Base-by-base conservation (phyloP, 1,140 invertebrate species). In the Harpegnathos saltator region DNA sequence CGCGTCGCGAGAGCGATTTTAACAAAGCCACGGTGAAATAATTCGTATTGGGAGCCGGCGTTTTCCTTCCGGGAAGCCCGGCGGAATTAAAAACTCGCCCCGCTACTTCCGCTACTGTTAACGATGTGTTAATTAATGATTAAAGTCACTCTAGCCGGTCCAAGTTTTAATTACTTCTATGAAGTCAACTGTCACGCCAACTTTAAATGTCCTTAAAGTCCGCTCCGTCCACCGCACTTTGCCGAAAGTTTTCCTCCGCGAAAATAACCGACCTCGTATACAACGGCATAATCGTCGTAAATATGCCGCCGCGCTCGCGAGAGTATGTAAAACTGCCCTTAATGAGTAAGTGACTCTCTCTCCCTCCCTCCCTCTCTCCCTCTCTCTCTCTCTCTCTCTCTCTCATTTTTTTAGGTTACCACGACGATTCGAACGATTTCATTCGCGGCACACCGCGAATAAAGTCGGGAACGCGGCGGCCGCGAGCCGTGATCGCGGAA, bases 111-210 rank as follows among this genome's bases (percentile, higher is more conserved):
- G 29, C 24, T 44, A 50, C 14, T 59, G 80, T 59, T 61, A 68
- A 83, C 85, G 58, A 75, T 68, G 65, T 81, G 83, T 80, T 87
- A 87, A 86, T 87, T 84, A 85, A 80, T 65, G 82, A 48, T 54
- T 62, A 80, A 87, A 87, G 69, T 84, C 52, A 62, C 58, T 61
- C 54, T 50, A 65, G 54, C 73, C 58, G 52, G 58, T 48, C 22
- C 33, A 80, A 84, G 58, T 84, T 87, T 84, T 81, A 87, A 87
- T 87, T 72, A 71, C 84, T 83, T 80, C 65, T 52, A 54, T 48
- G 29, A 58, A 82, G 59, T 33, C 65, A 65, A 29, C 33, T 65
- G 68, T 73, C 68, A 38, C 69, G 77, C 22, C 56, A 86, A 85
- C 69, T 74, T 83, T 61, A 56, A 80, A 85, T 52, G 63, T 48